phyloP scores from a whole-genome alignment of 2,888 invertebrate species.

The Lymantria monacha region DNA sequence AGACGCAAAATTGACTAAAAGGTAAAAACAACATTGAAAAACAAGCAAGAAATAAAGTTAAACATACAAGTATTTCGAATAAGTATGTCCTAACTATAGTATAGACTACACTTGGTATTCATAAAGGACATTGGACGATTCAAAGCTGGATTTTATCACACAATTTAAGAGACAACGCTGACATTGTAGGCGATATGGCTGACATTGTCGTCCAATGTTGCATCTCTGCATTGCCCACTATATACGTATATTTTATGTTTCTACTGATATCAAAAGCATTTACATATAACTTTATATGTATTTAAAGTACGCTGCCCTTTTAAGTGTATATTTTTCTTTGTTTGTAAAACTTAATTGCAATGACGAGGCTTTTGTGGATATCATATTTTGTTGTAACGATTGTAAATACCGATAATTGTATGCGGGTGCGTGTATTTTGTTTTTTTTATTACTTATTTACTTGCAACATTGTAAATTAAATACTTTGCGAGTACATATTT shows the following conservation, averaged over 20 bases:
- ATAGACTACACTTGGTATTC: conserved; percentile 31
- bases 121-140: conserved; percentile 33
- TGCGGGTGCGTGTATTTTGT: background rate
- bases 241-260: conserved; percentile 43
- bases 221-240: conserved; percentile 19
- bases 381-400: conserved; percentile 4
- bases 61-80: conserved; percentile 20
- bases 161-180: conserved; percentile 60
- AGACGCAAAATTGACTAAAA: conserved; percentile 12
- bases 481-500: background rate
- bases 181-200: conserved; percentile 42
- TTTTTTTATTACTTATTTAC: background rate
- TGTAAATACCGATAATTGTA: conserved; percentile 3
- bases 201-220: conserved; percentile 35
- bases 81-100: conserved; percentile 21
- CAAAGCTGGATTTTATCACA: conserved; percentile 45
- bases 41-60: conserved; percentile 13
- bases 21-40: conserved; percentile 23
- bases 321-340: conserved; percentile 11
- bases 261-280: conserved; percentile 45
- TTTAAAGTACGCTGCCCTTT: conserved; percentile 30
- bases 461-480: background rate
- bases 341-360: conserved; percentile 21
- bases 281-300: conserved; percentile 40
- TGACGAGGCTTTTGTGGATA: conserved; percentile 16